Percentiles rank a stretch among this genome's conserved stretches.
These are phyloP conservation scores for Abrostola triplasia DNA, from an alignment of 2,888 invertebrate species.

Conservation along the genomic window DNA sequence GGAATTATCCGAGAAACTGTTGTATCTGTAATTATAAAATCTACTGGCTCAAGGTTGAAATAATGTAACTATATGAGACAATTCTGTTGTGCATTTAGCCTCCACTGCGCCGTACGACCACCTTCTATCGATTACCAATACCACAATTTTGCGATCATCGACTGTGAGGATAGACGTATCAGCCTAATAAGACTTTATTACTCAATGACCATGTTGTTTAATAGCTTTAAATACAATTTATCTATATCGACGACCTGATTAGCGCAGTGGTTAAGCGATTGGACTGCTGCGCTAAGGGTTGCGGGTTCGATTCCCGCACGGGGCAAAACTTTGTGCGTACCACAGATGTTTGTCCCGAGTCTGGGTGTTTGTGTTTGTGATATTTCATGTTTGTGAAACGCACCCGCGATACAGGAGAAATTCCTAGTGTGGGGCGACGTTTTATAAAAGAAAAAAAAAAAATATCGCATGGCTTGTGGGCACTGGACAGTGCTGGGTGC, in stretches of 20 bases:
- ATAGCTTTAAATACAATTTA: slow-evolving; percentile 3
- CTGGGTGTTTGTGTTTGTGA: no score
- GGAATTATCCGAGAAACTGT: slow-evolving; percentile 48
- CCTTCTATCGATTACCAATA: slow-evolving; percentile 13
- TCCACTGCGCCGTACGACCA: not conserved
- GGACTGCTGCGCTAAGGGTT: no score
- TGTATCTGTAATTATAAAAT: slow-evolving; percentile 47
- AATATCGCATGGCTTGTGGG: no score
- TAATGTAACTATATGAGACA: slow-evolving; percentile 47
- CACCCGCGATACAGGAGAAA: no score
- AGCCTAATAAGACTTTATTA: slow-evolving; percentile 11
- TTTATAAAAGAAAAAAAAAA: no score
- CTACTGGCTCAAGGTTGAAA: slow-evolving; percentile 46
- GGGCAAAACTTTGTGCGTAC: no score
- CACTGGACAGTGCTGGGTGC: slow-evolving; percentile 1
- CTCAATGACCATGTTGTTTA: slow-evolving; percentile 14
- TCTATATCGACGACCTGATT: not conserved
- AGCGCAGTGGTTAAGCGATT: no score
- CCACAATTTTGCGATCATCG: slow-evolving; percentile 25
- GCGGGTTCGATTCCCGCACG: no score
- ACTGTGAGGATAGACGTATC: slow-evolving; percentile 14
- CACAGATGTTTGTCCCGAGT: no score
- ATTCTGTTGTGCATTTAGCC: slow-evolving; percentile 20
- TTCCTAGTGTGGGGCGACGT: no score
- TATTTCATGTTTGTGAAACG: no score